Conservation (phyloP, 53 echinoderm and acorn worm genomes). For the Hippasteria phrygiana region DNA sequence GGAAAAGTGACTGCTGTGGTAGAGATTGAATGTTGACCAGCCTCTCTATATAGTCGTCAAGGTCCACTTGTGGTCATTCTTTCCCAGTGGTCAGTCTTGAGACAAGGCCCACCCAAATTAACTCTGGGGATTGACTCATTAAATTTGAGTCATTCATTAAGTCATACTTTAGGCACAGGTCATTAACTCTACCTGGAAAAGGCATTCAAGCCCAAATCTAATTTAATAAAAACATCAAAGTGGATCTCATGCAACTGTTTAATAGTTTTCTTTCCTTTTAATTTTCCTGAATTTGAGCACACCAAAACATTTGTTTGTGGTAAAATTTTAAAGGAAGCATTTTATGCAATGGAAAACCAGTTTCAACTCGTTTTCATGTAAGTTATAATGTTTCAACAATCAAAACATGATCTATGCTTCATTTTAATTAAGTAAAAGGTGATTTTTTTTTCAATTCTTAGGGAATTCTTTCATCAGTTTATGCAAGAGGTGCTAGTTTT, state of each 20-base stretch:
- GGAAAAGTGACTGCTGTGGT: not conserved
- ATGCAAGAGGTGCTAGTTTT: too few relatives aligned
- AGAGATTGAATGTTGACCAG: not conserved
- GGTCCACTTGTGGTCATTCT: not conserved
- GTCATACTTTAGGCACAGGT: not conserved
- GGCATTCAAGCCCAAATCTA: constrained; percentile 10
- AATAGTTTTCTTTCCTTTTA: not conserved
- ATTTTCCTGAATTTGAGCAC: too few relatives aligned
- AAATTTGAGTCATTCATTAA: constrained; percentile 37
- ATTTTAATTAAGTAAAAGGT: too few relatives aligned
- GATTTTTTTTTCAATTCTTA: too few relatives aligned
- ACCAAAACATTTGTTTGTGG: too few relatives aligned
- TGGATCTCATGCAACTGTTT: constrained; percentile 22
- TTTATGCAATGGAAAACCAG: too few relatives aligned
- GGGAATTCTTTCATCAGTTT: too few relatives aligned
- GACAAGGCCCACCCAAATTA: constrained; percentile 5
- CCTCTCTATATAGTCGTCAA: not conserved
- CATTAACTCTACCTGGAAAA: constrained; percentile 36
- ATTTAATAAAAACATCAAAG: not conserved
- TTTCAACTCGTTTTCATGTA: too few relatives aligned
- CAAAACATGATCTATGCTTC: too few relatives aligned
- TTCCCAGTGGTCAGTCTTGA: constrained; percentile 5
- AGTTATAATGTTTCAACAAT: too few relatives aligned
- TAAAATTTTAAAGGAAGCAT: too few relatives aligned
- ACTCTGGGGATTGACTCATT: constrained; percentile 36